Evolutionary conservation across 2,888 invertebrate genomes (phyloP).

Genomic region (Philonicus albiceps): DNA sequence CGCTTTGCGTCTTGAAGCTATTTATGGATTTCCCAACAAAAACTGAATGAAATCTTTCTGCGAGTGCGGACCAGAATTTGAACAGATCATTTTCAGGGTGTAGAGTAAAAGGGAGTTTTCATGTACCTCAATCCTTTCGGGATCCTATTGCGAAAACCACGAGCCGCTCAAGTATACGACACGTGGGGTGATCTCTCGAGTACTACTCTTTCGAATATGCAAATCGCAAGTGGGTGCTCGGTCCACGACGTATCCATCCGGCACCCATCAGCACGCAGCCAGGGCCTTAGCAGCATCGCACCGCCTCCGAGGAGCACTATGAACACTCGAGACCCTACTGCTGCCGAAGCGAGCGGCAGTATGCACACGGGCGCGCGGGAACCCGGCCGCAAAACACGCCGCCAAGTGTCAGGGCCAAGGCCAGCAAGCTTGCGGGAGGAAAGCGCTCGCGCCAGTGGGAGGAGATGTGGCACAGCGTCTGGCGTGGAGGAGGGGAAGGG

Average conservation of each 20-base stretch:
- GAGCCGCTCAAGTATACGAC: neutral
- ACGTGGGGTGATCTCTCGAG: neutral
- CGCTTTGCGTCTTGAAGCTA: too few species aligned
- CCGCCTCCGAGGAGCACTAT: neutral
- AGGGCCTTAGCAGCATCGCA: neutral
- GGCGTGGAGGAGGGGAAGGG: too few species aligned
- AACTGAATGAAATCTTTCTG: too few species aligned
- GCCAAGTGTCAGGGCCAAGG: conserved; percentile 47
- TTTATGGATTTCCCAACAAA: too few species aligned
- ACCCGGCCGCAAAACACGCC: neutral
- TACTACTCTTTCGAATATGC: neutral
- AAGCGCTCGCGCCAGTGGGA: conserved; percentile 19
- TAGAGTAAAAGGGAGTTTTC: too few species aligned
- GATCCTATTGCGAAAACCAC: neutral
- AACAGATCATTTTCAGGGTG: too few species aligned
- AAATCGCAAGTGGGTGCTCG: neutral
- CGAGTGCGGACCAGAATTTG: too few species aligned
- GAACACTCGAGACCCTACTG: neutral
- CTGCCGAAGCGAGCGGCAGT: neutral
- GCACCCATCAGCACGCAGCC: neutral
- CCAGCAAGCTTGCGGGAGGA: conserved; percentile 37
- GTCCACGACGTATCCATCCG: neutral
- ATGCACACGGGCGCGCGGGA: neutral
- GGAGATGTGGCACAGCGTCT: neutral
- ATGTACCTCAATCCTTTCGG: neutral